A percentile compares a stretch with the other conserved stretches of the same genome.
Conservation (phyloP, 37 sponge, comb jelly and placozoan species). For the Bolinopsis microptera region DNA sequence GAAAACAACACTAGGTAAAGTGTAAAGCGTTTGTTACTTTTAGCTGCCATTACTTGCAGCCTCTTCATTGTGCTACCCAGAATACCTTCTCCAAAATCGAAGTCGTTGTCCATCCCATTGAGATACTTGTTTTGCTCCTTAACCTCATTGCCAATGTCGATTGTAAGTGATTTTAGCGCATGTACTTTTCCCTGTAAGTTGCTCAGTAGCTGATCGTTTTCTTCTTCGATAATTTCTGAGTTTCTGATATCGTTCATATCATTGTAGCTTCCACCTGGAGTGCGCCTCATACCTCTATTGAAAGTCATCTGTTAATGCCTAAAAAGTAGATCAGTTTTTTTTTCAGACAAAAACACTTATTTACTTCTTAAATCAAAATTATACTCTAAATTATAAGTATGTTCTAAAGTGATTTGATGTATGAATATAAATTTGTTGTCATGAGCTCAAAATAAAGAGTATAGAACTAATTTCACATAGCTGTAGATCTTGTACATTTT, state of each 20-base stretch:
- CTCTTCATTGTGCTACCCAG: conserved; percentile 56
- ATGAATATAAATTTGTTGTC: no score
- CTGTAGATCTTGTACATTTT: no score
- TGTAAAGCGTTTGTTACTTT: conserved; percentile 52
- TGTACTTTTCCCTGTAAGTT: conserved; percentile 40
- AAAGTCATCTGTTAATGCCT: neutral
- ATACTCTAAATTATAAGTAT: no score
- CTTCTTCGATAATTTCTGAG: conserved; percentile 35
- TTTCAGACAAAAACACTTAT: no score
- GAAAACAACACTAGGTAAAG: conserved; percentile 25
- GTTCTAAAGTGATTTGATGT: no score
- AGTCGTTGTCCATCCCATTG: conserved; percentile 64
- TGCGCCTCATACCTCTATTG: neutral
- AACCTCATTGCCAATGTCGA: conserved; percentile 50
- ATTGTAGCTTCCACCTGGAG: neutral
- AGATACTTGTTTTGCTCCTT: conserved; percentile 62
- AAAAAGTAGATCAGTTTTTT: neutral
- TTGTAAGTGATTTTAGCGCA: conserved; percentile 52
- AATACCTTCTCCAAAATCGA: conserved; percentile 57
- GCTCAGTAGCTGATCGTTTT: conserved; percentile 26
- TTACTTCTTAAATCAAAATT: no score
- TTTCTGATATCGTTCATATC: conserved; percentile 56
- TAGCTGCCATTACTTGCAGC: conserved; percentile 44
- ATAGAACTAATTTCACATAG: no score
- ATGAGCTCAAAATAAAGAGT: no score